phyloP scores from a whole-genome alignment of 1,140 invertebrate species.

The Mesaphorura yosii region DNA sequence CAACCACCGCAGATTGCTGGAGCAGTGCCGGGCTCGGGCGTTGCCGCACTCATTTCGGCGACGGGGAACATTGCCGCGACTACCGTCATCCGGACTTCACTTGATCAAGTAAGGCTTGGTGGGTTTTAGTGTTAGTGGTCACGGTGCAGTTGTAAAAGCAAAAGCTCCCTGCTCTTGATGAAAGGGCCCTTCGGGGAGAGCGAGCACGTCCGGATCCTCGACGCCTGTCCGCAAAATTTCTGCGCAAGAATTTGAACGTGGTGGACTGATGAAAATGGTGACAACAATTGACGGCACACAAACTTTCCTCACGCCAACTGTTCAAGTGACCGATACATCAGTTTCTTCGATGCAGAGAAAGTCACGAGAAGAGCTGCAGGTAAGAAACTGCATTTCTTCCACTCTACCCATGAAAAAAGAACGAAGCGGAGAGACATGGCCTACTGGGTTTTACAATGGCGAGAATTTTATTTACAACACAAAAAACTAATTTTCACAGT shows the following conservation, averaged over 20 bases:
- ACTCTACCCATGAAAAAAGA: not conserved
- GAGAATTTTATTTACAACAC: not conserved
- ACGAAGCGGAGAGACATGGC: too few relatives aligned
- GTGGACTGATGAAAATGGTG: conserved; percentile 77
- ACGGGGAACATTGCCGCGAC: conserved; percentile 16
- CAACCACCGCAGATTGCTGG: conserved; percentile 31
- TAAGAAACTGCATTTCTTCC: conserved; percentile 3
- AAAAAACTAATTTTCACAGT: conserved; percentile 38
- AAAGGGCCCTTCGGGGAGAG: conserved; percentile 19
- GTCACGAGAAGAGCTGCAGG: conserved; percentile 30
- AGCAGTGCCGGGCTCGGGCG: conserved; percentile 29
- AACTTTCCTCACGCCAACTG: conserved; percentile 22
- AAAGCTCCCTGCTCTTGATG: not conserved
- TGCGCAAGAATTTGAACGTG: conserved; percentile 86
- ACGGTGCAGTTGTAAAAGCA: not conserved
- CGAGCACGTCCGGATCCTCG: conserved; percentile 60
- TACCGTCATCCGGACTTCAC: conserved; percentile 13
- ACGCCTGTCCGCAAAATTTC: conserved; percentile 91
- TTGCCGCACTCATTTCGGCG: conserved; percentile 18
- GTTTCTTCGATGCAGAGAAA: conserved; percentile 18
- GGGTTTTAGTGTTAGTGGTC: not conserved
- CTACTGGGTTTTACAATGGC: too few relatives aligned
- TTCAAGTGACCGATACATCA: not conserved
- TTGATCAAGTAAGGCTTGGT: not conserved
- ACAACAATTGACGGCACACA: conserved; percentile 44